Conservation (phyloP, 2,888 invertebrate species). For the Calameuta filiformis region DNA sequence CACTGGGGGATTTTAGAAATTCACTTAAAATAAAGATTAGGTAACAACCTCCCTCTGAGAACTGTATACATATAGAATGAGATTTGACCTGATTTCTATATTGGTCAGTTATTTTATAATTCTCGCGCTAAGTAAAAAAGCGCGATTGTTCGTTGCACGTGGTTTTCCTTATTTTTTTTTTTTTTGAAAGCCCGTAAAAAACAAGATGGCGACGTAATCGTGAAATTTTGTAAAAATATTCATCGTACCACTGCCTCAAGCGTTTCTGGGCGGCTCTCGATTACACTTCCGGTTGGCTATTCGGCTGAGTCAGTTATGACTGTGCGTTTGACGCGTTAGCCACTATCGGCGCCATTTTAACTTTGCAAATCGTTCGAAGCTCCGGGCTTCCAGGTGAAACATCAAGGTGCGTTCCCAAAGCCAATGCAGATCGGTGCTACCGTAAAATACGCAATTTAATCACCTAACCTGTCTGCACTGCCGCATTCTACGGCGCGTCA, state of each 20-base stretch:
- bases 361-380: too few species aligned
- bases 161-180: not conserved
- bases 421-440: not conserved
- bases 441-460: not conserved
- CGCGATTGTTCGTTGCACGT: not conserved
- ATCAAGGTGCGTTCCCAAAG: not conserved
- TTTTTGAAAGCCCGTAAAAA: too few species aligned
- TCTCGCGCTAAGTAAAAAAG: not conserved
- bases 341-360: not conserved
- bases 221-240: not conserved
- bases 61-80: conserved; percentile 21
- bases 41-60: conserved; percentile 21
- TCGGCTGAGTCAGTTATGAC: not conserved
- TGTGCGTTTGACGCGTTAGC: not conserved
- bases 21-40: conserved; percentile 41
- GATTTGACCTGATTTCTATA: conserved; percentile 28
- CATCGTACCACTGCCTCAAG: not conserved
- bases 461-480: not conserved
- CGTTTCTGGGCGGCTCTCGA: not conserved
- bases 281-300: not conserved
- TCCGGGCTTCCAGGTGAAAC: not conserved
- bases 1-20: conserved; percentile 23
- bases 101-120: not conserved
- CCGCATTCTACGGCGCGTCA: not conserved
- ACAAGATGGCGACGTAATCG: not conserved